Conservation (phyloP, 2,888 invertebrate species). For the Pinctada fucata region DNA sequence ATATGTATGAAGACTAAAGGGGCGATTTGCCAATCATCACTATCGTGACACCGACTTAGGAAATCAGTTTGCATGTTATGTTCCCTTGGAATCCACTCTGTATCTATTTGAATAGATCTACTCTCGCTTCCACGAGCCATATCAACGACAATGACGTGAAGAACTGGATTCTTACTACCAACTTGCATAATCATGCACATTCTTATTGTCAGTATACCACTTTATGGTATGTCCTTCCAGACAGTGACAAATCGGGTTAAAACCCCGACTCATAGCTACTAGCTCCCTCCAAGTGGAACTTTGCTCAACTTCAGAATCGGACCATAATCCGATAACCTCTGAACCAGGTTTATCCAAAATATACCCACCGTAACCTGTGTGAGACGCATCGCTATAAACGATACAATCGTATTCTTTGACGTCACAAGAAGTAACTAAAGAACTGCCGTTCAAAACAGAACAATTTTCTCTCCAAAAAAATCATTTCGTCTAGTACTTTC, state of each 20-base stretch:
- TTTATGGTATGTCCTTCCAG: constrained; percentile 11
- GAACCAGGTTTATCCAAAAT: not conserved
- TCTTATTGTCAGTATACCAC: constrained; percentile 32
- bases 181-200: constrained; percentile 25
- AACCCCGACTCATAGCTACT: constrained; percentile 30
- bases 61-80: constrained; percentile 36
- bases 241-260: not conserved
- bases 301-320: constrained; percentile 4
- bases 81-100: constrained; percentile 36
- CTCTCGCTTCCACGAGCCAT: not conserved
- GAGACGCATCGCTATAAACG: constrained; percentile 26
- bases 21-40: constrained; percentile 30
- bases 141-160: constrained; percentile 7
- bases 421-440: not conserved
- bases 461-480: constrained; percentile 9
- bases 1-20: constrained; percentile 3
- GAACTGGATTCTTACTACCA: constrained; percentile 32
- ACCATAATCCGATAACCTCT: constrained; percentile 26
- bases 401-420: not conserved
- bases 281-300: constrained; percentile 33
- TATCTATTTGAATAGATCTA: constrained; percentile 12
- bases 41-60: constrained; percentile 30
- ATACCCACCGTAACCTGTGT: constrained; percentile 26
- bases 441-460: not conserved
- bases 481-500: constrained; percentile 5